Conservation (phyloP, 1,140 invertebrate species). For the Heterodera carotae region DNA sequence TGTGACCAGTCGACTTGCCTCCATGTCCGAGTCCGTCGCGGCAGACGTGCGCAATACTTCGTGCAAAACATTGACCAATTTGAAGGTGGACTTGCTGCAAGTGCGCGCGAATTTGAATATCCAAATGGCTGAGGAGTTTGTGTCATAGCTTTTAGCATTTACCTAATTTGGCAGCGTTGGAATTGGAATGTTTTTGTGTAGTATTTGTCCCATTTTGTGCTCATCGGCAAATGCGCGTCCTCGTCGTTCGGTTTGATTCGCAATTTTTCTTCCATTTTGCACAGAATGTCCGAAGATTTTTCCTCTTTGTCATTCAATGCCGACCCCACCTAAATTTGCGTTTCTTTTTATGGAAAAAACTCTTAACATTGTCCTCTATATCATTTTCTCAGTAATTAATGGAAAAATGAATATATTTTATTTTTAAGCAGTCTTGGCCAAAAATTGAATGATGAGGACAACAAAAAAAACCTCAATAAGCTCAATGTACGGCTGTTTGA, state of each 20-base stretch:
- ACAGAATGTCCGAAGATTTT: conserved; percentile 22
- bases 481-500: conserved; percentile 44
- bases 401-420: no score
- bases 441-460: no score
- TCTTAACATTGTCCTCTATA: no score
- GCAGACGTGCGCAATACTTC: conserved; percentile 35
- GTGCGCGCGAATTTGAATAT: not conserved
- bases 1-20: conserved; percentile 40
- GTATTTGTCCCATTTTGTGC: conserved; percentile 24
- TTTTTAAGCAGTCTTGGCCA: not conserved
- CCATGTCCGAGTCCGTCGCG: conserved; percentile 41
- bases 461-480: conserved; percentile 39
- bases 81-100: conserved; percentile 44
- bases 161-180: conserved; percentile 45
- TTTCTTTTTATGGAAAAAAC: not conserved
- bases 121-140: no score
- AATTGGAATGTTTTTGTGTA: conserved; percentile 45
- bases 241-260: conserved; percentile 31
- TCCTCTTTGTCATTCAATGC: conserved; percentile 19
- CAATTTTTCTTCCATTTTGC: conserved; percentile 30
- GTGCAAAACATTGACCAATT: conserved; percentile 34
- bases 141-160: no score
- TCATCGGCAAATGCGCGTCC: not conserved
- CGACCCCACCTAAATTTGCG: conserved; percentile 21
- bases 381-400: no score